phyloP scores from a whole-genome alignment of 2,888 invertebrate genomes.

The Heliconius charithonia region DNA sequence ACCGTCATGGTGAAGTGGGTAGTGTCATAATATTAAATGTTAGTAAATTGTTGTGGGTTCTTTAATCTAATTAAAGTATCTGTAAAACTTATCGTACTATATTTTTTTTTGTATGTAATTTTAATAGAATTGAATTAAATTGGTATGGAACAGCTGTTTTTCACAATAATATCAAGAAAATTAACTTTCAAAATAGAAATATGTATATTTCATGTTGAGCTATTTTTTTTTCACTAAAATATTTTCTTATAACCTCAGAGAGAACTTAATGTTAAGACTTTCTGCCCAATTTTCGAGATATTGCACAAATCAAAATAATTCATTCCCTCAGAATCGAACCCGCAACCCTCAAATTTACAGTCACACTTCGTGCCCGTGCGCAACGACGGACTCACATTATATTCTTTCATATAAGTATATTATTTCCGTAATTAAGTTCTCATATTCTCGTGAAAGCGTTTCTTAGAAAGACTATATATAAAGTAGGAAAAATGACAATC shows the following conservation, averaged over 20 bases:
- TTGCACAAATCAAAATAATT: neutral
- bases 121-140: no score
- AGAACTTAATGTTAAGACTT: no score
- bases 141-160: no score
- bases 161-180: no score
- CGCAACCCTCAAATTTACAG: neutral
- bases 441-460: conserved; percentile 15
- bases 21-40: neutral
- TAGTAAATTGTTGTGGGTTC: neutral
- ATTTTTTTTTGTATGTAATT: no score
- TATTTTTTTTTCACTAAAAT: no score
- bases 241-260: no score
- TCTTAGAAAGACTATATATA: neutral
- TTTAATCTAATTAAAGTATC: no score
- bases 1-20: neutral
- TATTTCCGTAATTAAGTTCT: conserved; percentile 17
- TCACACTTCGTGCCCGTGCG: neutral
- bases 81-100: no score
- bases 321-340: neutral
- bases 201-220: no score
- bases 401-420: neutral
- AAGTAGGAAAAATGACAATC: neutral
- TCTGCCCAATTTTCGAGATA: no score
- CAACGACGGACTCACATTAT: neutral
- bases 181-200: no score